phyloP scores from a whole-genome alignment of 2,113 vertebrate genomes.

The Gulo gulo region DNA sequence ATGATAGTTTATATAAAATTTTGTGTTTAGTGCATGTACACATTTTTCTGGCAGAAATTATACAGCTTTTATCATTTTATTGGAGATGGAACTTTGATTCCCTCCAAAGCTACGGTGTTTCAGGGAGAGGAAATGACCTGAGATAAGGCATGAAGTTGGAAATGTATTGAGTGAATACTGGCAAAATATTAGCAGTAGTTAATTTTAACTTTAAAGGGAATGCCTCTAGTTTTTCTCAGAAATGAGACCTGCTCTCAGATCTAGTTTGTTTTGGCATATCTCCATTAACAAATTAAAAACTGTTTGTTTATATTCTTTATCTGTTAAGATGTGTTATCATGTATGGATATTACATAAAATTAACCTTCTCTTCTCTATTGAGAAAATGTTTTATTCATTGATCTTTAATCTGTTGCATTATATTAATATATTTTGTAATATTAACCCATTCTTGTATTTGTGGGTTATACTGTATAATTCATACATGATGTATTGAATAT shows the following conservation, averaged over 20 bases:
- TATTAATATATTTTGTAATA: background rate
- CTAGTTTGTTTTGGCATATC: background rate
- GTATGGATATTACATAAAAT: background rate
- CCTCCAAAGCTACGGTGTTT: background rate
- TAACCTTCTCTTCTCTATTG: background rate
- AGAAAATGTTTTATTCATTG: background rate
- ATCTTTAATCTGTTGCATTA: background rate
- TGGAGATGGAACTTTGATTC: background rate
- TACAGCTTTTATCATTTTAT: background rate
- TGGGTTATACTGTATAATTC: background rate
- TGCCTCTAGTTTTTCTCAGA: background rate
- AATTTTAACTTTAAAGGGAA: background rate
- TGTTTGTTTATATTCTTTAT: background rate
- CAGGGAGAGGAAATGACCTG: background rate
- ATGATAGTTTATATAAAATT: background rate
- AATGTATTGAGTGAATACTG: background rate
- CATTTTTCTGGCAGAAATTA: conserved; percentile 23
- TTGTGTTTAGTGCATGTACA: conserved; percentile 1
- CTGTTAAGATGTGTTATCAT: background rate
- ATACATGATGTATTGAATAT: background rate
- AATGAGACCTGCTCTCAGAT: background rate
- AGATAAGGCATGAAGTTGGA: background rate
- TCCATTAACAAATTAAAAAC: background rate
- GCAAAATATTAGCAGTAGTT: background rate
- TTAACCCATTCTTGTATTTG: background rate